These are phyloP conservation scores for Myotis brandtii DNA, from an alignment of 2,113 vertebrate species.

Conservation along the genomic window DNA sequence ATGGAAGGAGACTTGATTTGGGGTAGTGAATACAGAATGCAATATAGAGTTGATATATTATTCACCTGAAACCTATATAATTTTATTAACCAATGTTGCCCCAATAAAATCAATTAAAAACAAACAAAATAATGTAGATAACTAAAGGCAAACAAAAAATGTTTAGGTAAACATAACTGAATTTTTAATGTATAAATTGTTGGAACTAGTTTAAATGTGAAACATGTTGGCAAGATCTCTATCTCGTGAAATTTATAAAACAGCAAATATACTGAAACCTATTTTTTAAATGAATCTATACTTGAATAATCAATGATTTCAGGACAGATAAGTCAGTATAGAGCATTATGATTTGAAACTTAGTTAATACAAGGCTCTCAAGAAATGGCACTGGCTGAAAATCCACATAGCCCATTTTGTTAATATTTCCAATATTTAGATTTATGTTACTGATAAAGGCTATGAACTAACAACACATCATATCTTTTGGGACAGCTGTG, in stretches of 20 bases:
- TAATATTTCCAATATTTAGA: neutral
- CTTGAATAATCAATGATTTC: conserved; percentile 39
- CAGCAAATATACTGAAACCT: neutral
- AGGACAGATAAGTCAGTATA: neutral
- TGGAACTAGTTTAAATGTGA: neutral
- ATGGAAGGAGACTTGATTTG: neutral
- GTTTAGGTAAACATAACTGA: conserved; percentile 32
- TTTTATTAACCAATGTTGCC: neutral
- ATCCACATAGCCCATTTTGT: neutral
- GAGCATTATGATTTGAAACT: neutral
- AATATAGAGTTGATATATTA: neutral
- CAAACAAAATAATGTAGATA: neutral
- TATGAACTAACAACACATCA: neutral
- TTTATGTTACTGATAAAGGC: neutral
- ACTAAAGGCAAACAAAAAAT: neutral
- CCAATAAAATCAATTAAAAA: neutral
- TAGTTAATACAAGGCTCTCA: neutral
- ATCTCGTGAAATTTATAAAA: conserved; percentile 25
- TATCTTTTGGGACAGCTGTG: neutral
- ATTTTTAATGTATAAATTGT: conserved; percentile 25
- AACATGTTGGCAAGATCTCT: neutral
- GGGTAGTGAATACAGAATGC: neutral
- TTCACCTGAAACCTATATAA: neutral
- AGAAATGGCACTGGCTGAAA: conserved; percentile 37
- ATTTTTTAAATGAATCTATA: neutral